Conservation (phyloP, 1,140 invertebrate species). For the Cheumatopsyche charites region DNA sequence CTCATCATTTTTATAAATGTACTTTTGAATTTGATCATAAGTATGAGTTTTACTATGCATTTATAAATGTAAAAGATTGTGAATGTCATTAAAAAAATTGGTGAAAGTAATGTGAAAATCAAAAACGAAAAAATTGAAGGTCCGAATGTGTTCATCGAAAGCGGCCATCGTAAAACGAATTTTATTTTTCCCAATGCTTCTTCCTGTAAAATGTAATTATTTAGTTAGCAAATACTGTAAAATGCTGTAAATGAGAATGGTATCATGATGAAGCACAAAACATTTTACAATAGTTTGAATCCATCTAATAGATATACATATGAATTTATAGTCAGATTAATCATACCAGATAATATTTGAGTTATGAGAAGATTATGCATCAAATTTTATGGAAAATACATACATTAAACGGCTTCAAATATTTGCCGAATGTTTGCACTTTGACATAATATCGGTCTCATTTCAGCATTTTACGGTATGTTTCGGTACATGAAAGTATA, state of each 20-base stretch:
- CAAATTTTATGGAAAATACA: conserved; percentile 3
- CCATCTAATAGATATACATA: too few relatives aligned
- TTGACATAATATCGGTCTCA: too few relatives aligned
- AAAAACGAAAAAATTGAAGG: conserved; percentile 48
- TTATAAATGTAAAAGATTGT: conserved; percentile 52
- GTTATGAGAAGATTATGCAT: too few relatives aligned
- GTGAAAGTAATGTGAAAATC: conserved; percentile 49
- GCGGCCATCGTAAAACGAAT: conserved; percentile 37
- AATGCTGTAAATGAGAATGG: too few relatives aligned
- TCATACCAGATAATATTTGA: too few relatives aligned
- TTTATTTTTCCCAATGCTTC: conserved; percentile 37
- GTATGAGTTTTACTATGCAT: conserved; percentile 37
- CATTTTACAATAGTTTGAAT: too few relatives aligned
- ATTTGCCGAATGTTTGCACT: too few relatives aligned
- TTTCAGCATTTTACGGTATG: too few relatives aligned
- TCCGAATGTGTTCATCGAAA: conserved; percentile 43
- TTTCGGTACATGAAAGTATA: background rate
- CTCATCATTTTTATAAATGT: conserved; percentile 57
- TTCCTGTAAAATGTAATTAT: conserved; percentile 37
- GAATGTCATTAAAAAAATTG: conserved; percentile 49
- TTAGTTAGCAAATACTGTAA: too few relatives aligned
- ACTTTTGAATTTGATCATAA: conserved; percentile 51
- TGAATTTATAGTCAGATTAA: too few relatives aligned
- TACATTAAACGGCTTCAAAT: too few relatives aligned
- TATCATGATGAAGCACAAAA: too few relatives aligned